phyloP scores from a whole-genome alignment of 2,113 vertebrate genomes.

The Budorcas taxicolor region DNA sequence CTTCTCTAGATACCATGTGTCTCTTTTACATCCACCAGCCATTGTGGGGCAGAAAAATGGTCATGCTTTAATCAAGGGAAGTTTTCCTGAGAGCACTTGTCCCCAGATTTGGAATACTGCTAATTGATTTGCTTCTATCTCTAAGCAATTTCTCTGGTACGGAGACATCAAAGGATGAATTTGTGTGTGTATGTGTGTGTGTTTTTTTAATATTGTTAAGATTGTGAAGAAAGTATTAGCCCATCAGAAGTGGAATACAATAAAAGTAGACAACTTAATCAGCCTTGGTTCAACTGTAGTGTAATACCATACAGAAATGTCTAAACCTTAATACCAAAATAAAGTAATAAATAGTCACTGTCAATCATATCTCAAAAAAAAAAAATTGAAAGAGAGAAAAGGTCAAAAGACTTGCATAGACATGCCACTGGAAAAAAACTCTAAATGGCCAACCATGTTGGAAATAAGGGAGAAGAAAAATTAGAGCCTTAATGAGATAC shows the following conservation, averaged over 20 bases:
- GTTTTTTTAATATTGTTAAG: neutral
- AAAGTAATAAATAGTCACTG: neutral
- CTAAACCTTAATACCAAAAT: neutral
- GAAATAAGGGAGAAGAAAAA: neutral
- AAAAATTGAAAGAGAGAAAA: neutral
- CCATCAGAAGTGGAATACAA: neutral
- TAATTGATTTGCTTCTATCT: neutral
- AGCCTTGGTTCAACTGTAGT: neutral
- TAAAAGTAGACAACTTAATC: neutral
- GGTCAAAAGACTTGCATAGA: neutral
- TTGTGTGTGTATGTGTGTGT: neutral
- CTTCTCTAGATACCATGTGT: neutral
- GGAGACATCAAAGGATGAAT: neutral
- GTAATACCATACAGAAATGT: neutral
- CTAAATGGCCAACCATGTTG: neutral
- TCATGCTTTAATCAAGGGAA: neutral
- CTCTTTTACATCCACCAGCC: neutral
- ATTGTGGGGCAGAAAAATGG: constrained; percentile 24
- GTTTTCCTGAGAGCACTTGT: neutral
- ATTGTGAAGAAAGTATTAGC: neutral
- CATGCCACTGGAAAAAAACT: neutral
- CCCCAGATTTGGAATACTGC: neutral
- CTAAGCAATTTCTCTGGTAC: neutral
- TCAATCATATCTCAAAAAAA: neutral
- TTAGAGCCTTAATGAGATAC: neutral